Conservation (phyloP, 2,888 invertebrate species). For the Cosmopolites sordidus region DNA sequence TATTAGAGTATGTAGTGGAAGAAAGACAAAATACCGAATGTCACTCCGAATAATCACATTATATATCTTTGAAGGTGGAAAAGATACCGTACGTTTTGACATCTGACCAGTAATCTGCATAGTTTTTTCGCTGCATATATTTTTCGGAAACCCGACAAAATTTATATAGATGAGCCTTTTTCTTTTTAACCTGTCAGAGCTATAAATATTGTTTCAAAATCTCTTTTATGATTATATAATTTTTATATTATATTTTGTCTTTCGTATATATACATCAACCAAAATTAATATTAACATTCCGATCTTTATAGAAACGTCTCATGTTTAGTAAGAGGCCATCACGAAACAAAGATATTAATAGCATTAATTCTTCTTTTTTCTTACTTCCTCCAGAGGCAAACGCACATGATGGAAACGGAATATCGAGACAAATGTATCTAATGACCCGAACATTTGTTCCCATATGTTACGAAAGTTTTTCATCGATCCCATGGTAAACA, state of each 20-base stretch:
- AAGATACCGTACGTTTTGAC: too few relatives aligned
- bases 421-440: slow-evolving; percentile 1
- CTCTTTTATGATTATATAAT: too few relatives aligned
- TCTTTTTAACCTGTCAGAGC: too few relatives aligned
- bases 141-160: too few relatives aligned
- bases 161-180: too few relatives aligned
- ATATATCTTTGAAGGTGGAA: too few relatives aligned
- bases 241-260: not conserved
- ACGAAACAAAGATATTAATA: not conserved
- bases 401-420: not conserved
- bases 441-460: not conserved
- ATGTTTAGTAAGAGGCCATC: not conserved
- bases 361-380: not conserved
- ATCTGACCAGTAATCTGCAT: too few relatives aligned
- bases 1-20: too few relatives aligned
- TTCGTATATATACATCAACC: not conserved
- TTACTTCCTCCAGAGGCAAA: not conserved
- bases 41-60: too few relatives aligned
- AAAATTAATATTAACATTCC: not conserved
- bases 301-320: not conserved
- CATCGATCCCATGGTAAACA: not conserved
- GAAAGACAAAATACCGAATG: too few relatives aligned
- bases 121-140: too few relatives aligned
- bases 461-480: not conserved
- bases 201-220: too few relatives aligned